Evolutionary conservation across 2,113 vertebrate species (phyloP).

Genomic region (Lepidothrix coronata): DNA sequence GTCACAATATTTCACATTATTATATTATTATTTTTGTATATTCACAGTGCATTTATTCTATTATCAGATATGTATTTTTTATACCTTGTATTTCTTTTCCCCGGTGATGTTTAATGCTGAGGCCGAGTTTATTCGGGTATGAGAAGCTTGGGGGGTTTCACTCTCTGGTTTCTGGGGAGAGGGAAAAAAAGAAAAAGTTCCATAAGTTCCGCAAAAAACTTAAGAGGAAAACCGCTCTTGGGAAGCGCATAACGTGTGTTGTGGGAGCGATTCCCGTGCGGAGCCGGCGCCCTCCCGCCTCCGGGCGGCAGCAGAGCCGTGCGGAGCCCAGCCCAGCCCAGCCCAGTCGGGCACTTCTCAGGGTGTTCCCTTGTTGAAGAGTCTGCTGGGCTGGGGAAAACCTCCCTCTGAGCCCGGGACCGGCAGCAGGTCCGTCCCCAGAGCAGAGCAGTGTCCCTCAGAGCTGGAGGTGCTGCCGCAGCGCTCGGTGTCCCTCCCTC

Average conservation of each 20-base stretch:
- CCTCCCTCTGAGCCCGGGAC: too few relatives aligned
- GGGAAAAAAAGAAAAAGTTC: background rate
- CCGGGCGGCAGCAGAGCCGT: constrained; percentile 44
- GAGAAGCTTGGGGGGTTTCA: background rate
- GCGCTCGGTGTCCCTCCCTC: background rate
- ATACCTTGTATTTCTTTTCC: background rate
- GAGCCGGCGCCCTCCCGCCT: background rate
- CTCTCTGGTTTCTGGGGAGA: background rate
- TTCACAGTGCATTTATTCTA: background rate
- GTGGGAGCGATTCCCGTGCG: background rate
- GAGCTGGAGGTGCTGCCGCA: background rate
- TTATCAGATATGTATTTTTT: background rate
- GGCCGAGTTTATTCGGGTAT: background rate
- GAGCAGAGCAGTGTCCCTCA: too few relatives aligned
- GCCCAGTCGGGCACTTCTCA: too few relatives aligned
- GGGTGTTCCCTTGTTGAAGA: too few relatives aligned
- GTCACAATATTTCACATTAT: background rate
- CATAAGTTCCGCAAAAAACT: background rate
- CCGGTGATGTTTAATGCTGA: background rate
- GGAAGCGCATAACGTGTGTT: background rate
- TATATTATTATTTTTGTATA: background rate
- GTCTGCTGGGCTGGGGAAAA: too few relatives aligned
- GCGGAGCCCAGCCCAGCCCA: background rate
- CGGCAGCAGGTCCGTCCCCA: too few relatives aligned
- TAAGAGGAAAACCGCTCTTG: background rate